Conservation (phyloP, 37 sponge, comb jelly and placozoan species). For the Agelas oroides region DNA sequence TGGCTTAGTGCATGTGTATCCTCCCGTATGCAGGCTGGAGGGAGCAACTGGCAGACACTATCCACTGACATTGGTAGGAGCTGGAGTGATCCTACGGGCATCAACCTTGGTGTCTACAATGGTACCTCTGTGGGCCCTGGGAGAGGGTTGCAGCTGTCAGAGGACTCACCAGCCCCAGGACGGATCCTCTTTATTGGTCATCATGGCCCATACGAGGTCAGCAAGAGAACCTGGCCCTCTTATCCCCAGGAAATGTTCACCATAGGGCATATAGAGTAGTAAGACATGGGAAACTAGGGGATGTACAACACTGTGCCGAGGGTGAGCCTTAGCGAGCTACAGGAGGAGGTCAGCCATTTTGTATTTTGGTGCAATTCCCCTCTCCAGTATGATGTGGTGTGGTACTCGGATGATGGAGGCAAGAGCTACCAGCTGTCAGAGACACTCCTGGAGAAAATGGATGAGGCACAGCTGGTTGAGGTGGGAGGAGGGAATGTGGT, state of each 20-base stretch:
- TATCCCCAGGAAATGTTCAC: too few species aligned
- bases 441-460: slow-evolving; percentile 33
- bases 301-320: too few species aligned
- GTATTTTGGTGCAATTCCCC: too few species aligned
- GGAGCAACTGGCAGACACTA: not conserved
- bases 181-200: slow-evolving; percentile 48
- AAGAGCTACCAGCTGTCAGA: slow-evolving; percentile 2
- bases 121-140: slow-evolving; percentile 23
- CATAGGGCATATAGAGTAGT: too few species aligned
- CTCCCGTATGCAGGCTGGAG: not conserved
- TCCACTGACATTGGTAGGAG: slow-evolving; percentile 11
- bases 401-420: slow-evolving; percentile 55
- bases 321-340: too few species aligned
- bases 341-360: too few species aligned
- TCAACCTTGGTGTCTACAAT: not conserved
- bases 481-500: slow-evolving; percentile 15
- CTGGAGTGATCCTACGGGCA: slow-evolving; percentile 2
- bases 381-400: slow-evolving; percentile 39
- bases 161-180: slow-evolving; percentile 19
- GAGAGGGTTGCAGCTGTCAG: slow-evolving; percentile 21
- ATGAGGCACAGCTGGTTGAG: slow-evolving; percentile 54
- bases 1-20: too few species aligned
- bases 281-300: too few species aligned
- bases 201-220: slow-evolving; percentile 33
- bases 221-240: too few species aligned